Conservation (phyloP, 64 coral and sea anemone genomes). For the Stichodactyla helianthus region DNA sequence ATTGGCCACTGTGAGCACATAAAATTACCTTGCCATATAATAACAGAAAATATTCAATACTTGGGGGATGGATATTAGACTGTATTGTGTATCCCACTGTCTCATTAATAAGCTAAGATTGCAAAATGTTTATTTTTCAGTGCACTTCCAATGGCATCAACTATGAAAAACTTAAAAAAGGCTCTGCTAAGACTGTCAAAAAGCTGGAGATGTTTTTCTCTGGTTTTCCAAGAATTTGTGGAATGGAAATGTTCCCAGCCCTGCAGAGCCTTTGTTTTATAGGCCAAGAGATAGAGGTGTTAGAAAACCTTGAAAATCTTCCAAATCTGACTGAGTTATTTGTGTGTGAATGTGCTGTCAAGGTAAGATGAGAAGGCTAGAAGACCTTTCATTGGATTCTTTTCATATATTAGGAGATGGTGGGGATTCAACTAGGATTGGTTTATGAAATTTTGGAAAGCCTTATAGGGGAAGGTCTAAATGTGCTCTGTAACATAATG, state of each 20-base stretch:
- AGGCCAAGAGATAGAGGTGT: constrained; percentile 57
- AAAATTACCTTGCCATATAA: too few relatives aligned
- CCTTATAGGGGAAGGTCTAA: too few relatives aligned
- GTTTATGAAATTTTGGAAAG: too few relatives aligned
- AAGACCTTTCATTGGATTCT: too few relatives aligned
- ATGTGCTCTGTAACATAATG: too few relatives aligned
- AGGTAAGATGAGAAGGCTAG: constrained; percentile 37
- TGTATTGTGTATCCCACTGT: too few relatives aligned
- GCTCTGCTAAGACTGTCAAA: constrained; percentile 50
- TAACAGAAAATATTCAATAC: too few relatives aligned
- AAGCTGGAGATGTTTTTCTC: constrained; percentile 92
- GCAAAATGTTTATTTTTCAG: constrained; percentile 29
- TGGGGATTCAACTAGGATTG: too few relatives aligned
- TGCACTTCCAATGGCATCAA: constrained; percentile 85
- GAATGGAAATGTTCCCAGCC: constrained; percentile 81
- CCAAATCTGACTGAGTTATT: constrained; percentile 62
- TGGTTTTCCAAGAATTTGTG: constrained; percentile 73
- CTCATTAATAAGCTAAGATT: too few relatives aligned
- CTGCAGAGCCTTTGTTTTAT: constrained; percentile 53
- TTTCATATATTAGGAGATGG: too few relatives aligned
- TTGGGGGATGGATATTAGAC: too few relatives aligned
- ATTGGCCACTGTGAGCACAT: too few relatives aligned
- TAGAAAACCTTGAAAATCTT: constrained; percentile 68
- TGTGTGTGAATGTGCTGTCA: constrained; percentile 69
- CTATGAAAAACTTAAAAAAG: constrained; percentile 86